These are phyloP conservation scores for Euschistus heros DNA, from an alignment of 1,140 invertebrate genomes.

Conservation along the genomic window DNA sequence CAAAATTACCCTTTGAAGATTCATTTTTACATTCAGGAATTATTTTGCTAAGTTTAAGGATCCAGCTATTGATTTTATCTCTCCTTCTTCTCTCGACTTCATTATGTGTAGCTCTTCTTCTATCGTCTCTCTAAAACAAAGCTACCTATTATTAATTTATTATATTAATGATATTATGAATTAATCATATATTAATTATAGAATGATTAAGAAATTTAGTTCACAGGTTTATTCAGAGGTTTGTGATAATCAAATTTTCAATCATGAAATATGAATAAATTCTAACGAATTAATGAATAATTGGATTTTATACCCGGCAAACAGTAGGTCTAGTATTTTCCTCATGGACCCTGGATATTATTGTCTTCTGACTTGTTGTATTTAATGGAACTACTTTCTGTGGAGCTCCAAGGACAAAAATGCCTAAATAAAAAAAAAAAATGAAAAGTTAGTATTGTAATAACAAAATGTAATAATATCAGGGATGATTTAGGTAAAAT, in stretches of 20 bases:
- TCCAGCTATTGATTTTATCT: constrained; percentile 66
- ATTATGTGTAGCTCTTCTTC: constrained; percentile 45
- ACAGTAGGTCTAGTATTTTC: background rate
- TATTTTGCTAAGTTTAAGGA: constrained; percentile 56
- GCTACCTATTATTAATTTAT: no score
- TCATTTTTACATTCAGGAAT: constrained; percentile 41
- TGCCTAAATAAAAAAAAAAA: background rate
- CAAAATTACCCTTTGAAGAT: constrained; percentile 40
- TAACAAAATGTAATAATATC: no score
- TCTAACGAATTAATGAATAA: background rate
- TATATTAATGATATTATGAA: no score
- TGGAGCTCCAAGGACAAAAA: background rate
- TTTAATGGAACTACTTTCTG: constrained; percentile 3
- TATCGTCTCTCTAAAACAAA: constrained; percentile 37
- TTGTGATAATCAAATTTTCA: no score
- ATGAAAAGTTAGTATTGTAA: no score
- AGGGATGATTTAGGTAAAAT: no score
- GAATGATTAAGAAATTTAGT: no score
- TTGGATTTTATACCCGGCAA: background rate
- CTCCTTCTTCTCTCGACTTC: constrained; percentile 46
- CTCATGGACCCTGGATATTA: constrained; percentile 2
- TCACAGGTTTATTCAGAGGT: no score
- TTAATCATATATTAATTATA: no score
- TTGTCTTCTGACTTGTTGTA: background rate
- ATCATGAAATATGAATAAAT: no score